phyloP scores from a whole-genome alignment of 35 echinoderm and acorn worm genomes.

The Nesometra sesokonis region DNA sequence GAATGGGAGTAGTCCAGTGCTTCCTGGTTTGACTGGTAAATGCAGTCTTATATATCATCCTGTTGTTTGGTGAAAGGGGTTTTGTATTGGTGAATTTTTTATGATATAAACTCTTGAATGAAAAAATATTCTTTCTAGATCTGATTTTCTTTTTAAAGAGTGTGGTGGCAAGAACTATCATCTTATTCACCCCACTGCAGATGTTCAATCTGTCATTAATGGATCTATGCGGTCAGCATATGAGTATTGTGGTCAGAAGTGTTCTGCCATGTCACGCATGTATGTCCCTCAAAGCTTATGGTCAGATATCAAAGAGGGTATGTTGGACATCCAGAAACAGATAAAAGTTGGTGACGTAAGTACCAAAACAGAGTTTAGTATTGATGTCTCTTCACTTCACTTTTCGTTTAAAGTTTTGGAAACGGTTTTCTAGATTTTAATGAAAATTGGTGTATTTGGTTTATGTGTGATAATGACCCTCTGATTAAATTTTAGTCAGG shows the following conservation, averaged over 20 bases:
- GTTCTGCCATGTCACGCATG: constrained; percentile 79
- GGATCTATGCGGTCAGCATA: constrained; percentile 63
- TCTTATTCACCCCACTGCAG: constrained; percentile 56
- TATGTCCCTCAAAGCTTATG: constrained; percentile 76
- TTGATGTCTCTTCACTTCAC: too few relatives aligned
- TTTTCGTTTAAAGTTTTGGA: too few relatives aligned
- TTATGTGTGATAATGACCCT: too few relatives aligned
- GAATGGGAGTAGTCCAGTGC: too few relatives aligned
- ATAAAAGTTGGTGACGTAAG: constrained; percentile 80
- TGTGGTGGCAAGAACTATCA: constrained; percentile 96
- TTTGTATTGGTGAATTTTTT: not conserved
- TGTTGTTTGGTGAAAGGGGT: too few relatives aligned
- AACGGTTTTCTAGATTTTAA: too few relatives aligned
- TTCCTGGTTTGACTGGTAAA: too few relatives aligned
- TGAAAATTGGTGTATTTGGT: too few relatives aligned
- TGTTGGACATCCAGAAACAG: constrained; percentile 65
- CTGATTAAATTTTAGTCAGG: too few relatives aligned
- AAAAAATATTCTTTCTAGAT: not conserved
- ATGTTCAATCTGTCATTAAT: constrained; percentile 52
- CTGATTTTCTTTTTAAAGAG: constrained; percentile 30
- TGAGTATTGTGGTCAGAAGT: constrained; percentile 93
- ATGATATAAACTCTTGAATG: too few relatives aligned
- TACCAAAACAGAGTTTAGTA: too few relatives aligned
- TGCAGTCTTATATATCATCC: too few relatives aligned
- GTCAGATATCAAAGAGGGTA: constrained; percentile 62